phyloP scores from a whole-genome alignment of 2,797 vertebrate genomes.

The Crypturellus tataupa region DNA sequence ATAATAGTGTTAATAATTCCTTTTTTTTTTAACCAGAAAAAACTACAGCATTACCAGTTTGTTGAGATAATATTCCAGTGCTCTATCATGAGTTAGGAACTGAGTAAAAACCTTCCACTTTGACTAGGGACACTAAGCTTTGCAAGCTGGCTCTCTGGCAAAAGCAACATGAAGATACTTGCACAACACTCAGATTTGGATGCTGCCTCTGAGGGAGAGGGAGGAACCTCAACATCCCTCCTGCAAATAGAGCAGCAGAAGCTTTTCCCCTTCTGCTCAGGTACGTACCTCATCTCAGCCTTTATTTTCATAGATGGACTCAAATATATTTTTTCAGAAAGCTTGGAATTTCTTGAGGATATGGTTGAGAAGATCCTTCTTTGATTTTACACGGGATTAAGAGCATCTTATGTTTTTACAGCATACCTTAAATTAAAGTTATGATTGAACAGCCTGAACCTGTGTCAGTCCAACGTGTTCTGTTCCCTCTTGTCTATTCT shows the following conservation, averaged over 20 bases:
- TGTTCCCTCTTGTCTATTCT: neutral
- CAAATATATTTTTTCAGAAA: neutral
- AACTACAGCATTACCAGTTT: neutral
- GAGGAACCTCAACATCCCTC: neutral
- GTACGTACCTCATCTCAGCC: neutral
- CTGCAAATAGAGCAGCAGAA: neutral
- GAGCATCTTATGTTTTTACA: neutral
- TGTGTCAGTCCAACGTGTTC: neutral
- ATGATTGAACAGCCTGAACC: neutral
- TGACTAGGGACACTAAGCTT: neutral
- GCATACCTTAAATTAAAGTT: neutral
- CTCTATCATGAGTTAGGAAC: neutral
- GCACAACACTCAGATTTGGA: neutral
- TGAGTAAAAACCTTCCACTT: neutral
- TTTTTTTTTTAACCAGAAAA: neutral
- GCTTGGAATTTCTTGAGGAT: neutral
- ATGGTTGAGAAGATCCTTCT: neutral
- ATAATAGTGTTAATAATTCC: neutral
- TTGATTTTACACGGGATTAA: neutral
- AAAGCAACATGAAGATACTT: neutral
- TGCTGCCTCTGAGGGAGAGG: neutral
- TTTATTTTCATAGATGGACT: neutral
- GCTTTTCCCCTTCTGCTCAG: neutral
- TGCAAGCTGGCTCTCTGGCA: neutral
- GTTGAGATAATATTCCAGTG: neutral